phyloP scores from a whole-genome alignment of 2,888 invertebrate species.

The Monochamus alternatus region DNA sequence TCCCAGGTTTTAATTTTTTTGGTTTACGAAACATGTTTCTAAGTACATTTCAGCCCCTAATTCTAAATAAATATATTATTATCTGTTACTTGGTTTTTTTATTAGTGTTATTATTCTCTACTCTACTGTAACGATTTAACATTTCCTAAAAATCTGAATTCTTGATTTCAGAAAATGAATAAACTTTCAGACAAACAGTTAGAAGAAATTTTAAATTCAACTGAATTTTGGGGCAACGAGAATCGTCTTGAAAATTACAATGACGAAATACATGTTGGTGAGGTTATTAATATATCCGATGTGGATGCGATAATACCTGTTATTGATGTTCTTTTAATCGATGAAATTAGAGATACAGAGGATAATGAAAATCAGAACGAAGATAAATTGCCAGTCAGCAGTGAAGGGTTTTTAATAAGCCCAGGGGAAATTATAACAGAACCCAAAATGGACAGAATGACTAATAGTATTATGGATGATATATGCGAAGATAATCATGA shows the following conservation, averaged over 20 bases:
- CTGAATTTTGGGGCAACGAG: conserved; percentile 14
- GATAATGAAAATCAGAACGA: no score
- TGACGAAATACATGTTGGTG: conserved; percentile 15
- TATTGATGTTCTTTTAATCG: no score
- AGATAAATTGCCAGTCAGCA: neutral
- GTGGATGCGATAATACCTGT: conserved; percentile 4
- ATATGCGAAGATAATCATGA: conserved; percentile 1
- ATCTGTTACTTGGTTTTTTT: neutral
- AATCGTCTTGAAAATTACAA: neutral
- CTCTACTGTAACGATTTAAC: neutral
- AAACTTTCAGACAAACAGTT: neutral
- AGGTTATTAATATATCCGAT: conserved; percentile 10
- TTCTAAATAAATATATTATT: neutral
- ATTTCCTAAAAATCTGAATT: conserved; percentile 10
- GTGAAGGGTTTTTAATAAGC: neutral
- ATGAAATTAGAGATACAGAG: no score
- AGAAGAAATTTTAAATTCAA: conserved; percentile 9
- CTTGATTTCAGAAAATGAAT: conserved; percentile 9
- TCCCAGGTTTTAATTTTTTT: neutral
- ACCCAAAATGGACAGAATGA: conserved; percentile 11
- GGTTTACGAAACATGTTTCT: neutral
- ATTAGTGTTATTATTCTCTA: conserved; percentile 1
- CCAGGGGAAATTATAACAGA: conserved; percentile 17
- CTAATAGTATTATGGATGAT: conserved; percentile 5
- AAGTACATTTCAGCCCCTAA: conserved; percentile 3